Evolutionary conservation across 2,113 vertebrate species (phyloP).

Genomic region (Austrofundulus limnaeus): DNA sequence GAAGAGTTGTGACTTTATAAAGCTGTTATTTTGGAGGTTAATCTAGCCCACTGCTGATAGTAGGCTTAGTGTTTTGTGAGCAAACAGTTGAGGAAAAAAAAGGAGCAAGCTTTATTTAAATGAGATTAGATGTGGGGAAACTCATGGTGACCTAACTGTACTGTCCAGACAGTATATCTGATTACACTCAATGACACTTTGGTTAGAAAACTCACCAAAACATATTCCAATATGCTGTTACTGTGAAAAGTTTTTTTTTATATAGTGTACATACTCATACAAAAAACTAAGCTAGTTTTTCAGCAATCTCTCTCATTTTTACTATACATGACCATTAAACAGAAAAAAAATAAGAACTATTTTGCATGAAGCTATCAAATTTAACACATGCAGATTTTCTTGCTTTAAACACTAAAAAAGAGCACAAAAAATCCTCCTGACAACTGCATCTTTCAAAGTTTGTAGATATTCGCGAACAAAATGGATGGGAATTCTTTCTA

Average conservation of each 20-base stretch:
- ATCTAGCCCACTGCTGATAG: constrained; percentile 44
- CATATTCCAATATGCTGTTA: no score
- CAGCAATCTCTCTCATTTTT: no score
- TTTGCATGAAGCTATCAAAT: neutral
- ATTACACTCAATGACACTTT: neutral
- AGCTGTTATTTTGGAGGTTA: constrained; percentile 64
- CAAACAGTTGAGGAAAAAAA: constrained; percentile 41
- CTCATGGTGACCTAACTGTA: neutral
- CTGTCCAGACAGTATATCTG: neutral
- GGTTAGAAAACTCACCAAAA: constrained; percentile 7
- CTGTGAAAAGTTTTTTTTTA: no score
- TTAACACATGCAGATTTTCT: neutral
- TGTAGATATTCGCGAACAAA: neutral
- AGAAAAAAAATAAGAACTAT: no score
- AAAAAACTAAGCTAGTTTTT: no score
- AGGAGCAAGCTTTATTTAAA: constrained; percentile 23
- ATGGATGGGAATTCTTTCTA: neutral
- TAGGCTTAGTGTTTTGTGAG: constrained; percentile 45
- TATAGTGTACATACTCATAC: no score
- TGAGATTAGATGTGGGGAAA: constrained; percentile 17
- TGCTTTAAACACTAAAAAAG: neutral
- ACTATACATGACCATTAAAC: no score
- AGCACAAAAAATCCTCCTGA: no score
- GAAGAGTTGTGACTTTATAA: constrained; percentile 57
- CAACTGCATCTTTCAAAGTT: no score